Conservation (phyloP, 2,797 vertebrate genomes). For the Mycteria americana region DNA sequence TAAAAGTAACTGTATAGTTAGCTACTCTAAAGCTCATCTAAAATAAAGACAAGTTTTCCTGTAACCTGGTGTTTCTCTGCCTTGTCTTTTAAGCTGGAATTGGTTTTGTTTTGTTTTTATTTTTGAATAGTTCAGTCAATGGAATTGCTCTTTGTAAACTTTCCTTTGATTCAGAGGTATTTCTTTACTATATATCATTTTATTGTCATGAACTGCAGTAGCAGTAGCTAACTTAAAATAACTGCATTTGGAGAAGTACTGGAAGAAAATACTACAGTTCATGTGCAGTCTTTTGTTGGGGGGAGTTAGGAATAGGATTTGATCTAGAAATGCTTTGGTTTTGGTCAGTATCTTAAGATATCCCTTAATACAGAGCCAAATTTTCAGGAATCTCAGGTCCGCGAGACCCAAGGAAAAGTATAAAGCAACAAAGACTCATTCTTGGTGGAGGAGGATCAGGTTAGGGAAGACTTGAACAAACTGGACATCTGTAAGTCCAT, state of each 20-base stretch:
- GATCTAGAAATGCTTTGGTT: neutral
- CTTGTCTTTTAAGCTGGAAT: neutral
- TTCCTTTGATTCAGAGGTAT: neutral
- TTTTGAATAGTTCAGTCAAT: neutral
- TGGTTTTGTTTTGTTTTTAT: neutral
- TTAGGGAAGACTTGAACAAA: neutral
- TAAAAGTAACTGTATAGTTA: neutral
- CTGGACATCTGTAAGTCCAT: neutral
- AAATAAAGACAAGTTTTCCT: neutral
- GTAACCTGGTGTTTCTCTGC: neutral
- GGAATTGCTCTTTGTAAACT: neutral
- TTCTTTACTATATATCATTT: neutral
- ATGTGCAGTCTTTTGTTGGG: neutral
- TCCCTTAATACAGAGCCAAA: neutral
- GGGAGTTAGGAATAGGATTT: neutral
- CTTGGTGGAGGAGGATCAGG: neutral
- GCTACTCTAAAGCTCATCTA: neutral
- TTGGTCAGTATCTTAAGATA: neutral
- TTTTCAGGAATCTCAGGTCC: neutral
- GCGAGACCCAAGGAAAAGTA: neutral
- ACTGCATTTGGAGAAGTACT: neutral
- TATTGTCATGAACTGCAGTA: neutral
- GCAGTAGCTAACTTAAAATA: neutral
- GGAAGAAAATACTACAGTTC: neutral
- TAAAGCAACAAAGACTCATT: neutral